Percentiles rank a stretch among this genome's conserved stretches.
Conservation (phyloP, 2,113 vertebrate species). For the Stomatorhinus ivindoensis region DNA sequence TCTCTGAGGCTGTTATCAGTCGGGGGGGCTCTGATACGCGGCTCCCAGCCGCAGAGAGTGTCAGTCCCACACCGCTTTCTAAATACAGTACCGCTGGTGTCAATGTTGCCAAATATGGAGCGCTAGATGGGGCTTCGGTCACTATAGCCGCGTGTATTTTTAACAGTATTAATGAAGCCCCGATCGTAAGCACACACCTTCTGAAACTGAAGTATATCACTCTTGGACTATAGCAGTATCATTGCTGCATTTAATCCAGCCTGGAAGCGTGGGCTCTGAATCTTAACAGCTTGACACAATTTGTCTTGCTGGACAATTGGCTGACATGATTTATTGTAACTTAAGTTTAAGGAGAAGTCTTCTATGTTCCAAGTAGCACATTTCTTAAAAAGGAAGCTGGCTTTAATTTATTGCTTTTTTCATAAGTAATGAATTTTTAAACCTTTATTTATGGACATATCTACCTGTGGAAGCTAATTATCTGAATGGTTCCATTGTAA, state of each 20-base stretch:
- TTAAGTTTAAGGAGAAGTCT: not conserved
- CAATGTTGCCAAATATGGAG: conserved; percentile 9
- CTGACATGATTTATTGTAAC: not conserved
- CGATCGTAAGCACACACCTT: not conserved
- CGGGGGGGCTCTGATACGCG: not conserved
- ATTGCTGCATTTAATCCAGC: not conserved
- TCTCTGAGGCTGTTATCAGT: not conserved
- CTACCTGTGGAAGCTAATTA: not conserved
- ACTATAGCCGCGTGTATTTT: not conserved
- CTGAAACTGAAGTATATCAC: too few species aligned
- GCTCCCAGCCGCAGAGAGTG: not conserved
- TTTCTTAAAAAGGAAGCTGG: not conserved
- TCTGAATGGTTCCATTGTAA: not conserved
- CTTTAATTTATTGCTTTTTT: not conserved
- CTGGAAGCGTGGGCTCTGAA: not conserved
- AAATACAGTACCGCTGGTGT: not conserved
- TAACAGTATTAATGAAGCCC: conserved; percentile 1
- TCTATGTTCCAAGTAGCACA: not conserved
- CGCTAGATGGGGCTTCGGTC: not conserved
- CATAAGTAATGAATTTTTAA: not conserved
- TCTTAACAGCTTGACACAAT: not conserved
- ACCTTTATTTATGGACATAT: not conserved
- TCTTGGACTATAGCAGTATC: not conserved
- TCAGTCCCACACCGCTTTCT: not conserved
- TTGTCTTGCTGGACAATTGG: not conserved